Percentiles rank a stretch among this genome's conserved stretches.
These are phyloP conservation scores for Ammodytes dubius DNA, from an alignment of 2,113 vertebrate species.

Conservation along the genomic window DNA sequence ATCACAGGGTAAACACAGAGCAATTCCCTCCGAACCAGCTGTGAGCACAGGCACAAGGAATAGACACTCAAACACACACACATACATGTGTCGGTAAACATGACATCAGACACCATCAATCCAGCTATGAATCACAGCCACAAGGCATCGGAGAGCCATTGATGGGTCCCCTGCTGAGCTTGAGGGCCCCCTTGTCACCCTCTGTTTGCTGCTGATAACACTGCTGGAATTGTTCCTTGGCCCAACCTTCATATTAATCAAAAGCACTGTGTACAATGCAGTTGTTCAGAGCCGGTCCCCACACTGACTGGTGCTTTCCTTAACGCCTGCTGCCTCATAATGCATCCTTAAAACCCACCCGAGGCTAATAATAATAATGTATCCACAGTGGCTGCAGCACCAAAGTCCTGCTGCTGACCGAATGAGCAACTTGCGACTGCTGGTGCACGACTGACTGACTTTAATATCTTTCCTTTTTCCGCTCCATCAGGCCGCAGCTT, in stretches of 20 bases:
- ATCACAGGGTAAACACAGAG: slow-evolving; percentile 53
- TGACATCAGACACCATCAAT: slow-evolving; percentile 51
- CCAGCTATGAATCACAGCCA: slow-evolving; percentile 50
- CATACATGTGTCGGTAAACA: slow-evolving; percentile 44
- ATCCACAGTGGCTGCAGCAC: slow-evolving; percentile 37
- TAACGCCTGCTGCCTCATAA: slow-evolving; percentile 38
- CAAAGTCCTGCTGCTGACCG: slow-evolving; percentile 36
- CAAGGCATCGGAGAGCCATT: slow-evolving; percentile 28
- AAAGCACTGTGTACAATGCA: slow-evolving; percentile 64
- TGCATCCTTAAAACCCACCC: slow-evolving; percentile 34
- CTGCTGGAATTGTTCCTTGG: slow-evolving; percentile 74
- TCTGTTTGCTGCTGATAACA: slow-evolving; percentile 81
- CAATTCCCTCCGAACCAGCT: slow-evolving; percentile 46
- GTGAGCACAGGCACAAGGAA: slow-evolving; percentile 32
- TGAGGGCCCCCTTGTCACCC: slow-evolving; percentile 52
- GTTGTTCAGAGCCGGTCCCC: slow-evolving; percentile 46
- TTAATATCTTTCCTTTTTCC: slow-evolving; percentile 44
- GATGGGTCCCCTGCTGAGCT: slow-evolving; percentile 57
- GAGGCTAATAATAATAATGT: slow-evolving; percentile 17
- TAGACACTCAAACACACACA: slow-evolving; percentile 19
- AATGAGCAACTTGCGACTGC: slow-evolving; percentile 34
- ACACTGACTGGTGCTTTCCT: slow-evolving; percentile 60
- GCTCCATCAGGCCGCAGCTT: background rate
- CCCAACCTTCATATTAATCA: slow-evolving; percentile 72
- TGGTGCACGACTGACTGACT: slow-evolving; percentile 33